Evolutionary conservation across 2,797 vertebrate genomes (phyloP), one percentile per base, ranked within the genome.

Genomic region (Tinamus major): DNA sequence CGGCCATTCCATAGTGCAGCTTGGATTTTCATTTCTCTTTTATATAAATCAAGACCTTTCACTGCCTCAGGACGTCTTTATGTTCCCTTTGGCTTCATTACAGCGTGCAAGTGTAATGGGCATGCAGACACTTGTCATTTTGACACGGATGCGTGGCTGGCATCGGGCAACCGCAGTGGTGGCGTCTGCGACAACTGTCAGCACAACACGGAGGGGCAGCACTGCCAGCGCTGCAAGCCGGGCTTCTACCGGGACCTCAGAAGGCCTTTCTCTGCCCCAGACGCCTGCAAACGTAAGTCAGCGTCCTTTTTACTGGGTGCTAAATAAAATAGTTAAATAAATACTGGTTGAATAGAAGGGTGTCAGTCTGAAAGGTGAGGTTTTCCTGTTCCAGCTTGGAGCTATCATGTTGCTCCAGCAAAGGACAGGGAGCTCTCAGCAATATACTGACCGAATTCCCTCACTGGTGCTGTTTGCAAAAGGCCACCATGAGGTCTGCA

Each of bases 21-120:
- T 79, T 65, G n/a, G 33, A 9, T 2, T 74, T 91, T 64, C 41
- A 23, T 82, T 17, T 72, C 63, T 84, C 33, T 85, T 74, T 63
- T 26, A 81, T 71, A 13, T 49, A 71, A 65, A 86, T 14, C 65
- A 53, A 4, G 24, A 13, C 24, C 48, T 79, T 83, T 83, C 84
- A 17, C 44, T 87, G 41, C 74, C 77, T 67, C 87, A 53, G 92
- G 49, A 41, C 74, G 39, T 29, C 61, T 62, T 49, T 72, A 89
- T 69, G 23, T 67, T 74, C 64, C 35, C 63, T 86, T 92, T 93
- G 90, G 70, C 68, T 89, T 59, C 0, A 0, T 75, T 44, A 68
- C 97, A 99, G 99, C 98, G 6, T 99, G 99, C 89, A 99, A 99
- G 95, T 99, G 99, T 85, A 99, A 99, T 3, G 98, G 98, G 6